Conservation (phyloP, 1,140 invertebrate species). For the Phthorimaea operculella region DNA sequence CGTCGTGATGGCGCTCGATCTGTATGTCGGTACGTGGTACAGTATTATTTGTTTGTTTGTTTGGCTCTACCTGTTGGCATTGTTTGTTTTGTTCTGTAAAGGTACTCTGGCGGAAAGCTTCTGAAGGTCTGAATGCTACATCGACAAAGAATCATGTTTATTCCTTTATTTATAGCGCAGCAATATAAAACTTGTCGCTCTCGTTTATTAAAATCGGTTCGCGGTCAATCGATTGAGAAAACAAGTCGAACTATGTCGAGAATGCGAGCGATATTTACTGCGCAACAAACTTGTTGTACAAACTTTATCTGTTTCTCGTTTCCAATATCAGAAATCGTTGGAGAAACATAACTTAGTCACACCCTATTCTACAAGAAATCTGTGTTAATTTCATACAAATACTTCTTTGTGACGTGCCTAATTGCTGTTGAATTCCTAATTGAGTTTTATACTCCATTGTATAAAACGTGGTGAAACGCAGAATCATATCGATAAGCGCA, state of each 20-base stretch:
- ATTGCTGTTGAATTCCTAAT: too few relatives aligned
- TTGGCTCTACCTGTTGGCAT: not conserved
- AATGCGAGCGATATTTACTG: slow-evolving; percentile 24
- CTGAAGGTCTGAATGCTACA: slow-evolving; percentile 43
- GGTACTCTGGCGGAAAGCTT: slow-evolving; percentile 24
- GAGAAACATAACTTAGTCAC: too few relatives aligned
- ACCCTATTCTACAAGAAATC: too few relatives aligned
- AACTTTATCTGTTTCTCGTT: slow-evolving; percentile 4
- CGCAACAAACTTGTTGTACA: slow-evolving; percentile 27
- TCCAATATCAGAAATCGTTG: too few relatives aligned
- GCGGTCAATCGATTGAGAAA: not conserved
- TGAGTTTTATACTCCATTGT: too few relatives aligned
- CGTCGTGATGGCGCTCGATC: slow-evolving; percentile 56
- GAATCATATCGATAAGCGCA: slow-evolving; percentile 1
- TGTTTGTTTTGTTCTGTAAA: slow-evolving; percentile 27
- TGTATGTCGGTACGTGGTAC: slow-evolving; percentile 56
- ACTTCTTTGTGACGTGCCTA: too few relatives aligned
- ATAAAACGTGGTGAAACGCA: not conserved
- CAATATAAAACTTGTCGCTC: not conserved
- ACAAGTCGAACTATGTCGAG: not conserved
- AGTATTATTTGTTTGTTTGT: slow-evolving; percentile 15
- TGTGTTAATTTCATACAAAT: too few relatives aligned
- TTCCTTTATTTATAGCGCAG: not conserved
- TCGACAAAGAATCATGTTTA: not conserved
- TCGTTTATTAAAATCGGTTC: not conserved